Evolutionary conservation across 1,140 invertebrate species (phyloP).

Genomic region (Drosophila murphyi): DNA sequence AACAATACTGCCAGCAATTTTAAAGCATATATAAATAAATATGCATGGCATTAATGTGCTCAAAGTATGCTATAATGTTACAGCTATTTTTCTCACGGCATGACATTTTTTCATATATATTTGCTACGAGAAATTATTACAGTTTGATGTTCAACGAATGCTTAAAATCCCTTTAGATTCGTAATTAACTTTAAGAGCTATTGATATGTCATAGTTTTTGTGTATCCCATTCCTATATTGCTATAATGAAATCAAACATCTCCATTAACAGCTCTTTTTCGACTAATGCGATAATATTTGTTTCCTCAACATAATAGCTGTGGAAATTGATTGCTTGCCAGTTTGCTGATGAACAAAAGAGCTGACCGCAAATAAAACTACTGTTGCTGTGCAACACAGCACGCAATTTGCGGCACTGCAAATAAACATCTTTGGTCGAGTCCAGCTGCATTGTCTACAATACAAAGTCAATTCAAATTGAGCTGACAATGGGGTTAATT

Average conservation of each 20-base stretch:
- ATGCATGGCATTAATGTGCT: neutral
- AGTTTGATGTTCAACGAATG: neutral
- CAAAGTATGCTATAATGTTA: constrained; percentile 11
- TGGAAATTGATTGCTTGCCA: constrained; percentile 33
- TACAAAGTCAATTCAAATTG: constrained; percentile 12
- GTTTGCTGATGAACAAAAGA: constrained; percentile 36
- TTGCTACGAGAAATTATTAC: neutral
- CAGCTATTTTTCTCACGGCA: neutral
- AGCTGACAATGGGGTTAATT: neutral
- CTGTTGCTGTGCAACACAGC: constrained; percentile 16
- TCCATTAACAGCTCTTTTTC: neutral
- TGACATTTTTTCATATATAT: neutral
- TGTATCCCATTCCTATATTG: neutral
- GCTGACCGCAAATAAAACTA: constrained; percentile 28
- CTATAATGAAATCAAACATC: neutral
- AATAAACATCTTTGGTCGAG: constrained; percentile 17
- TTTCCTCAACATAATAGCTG: constrained; percentile 15
- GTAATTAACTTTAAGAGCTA: neutral
- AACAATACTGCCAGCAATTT: neutral
- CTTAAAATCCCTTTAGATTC: neutral
- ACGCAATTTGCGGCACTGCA: constrained; percentile 35
- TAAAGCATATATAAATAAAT: neutral
- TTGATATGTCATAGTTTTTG: too few relatives aligned
- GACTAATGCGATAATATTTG: constrained; percentile 31
- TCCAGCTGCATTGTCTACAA: constrained; percentile 17